Evolutionary conservation across 2,888 invertebrate genomes (phyloP).

Genomic region (Glaucopsyche alexis): DNA sequence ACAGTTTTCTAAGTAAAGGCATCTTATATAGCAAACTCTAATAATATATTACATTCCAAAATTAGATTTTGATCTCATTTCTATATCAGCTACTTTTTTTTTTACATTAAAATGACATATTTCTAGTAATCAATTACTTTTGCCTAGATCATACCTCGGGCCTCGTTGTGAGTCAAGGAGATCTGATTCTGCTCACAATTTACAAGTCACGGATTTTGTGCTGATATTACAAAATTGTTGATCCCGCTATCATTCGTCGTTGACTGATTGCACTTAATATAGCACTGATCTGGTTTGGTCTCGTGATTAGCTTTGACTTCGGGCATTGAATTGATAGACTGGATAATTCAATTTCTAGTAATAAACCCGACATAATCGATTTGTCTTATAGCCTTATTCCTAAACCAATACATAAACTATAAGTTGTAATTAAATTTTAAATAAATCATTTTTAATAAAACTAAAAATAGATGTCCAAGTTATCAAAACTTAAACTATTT

Average conservation of each 20-base stretch:
- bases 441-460: background rate
- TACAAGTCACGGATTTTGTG: slow-evolving; percentile 19
- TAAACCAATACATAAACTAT: too few species aligned
- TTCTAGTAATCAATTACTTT: background rate
- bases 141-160: background rate
- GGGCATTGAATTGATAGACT: background rate
- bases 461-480: background rate
- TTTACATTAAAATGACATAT: background rate
- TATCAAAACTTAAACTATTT: background rate
- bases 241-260: slow-evolving; percentile 19
- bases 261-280: slow-evolving; percentile 12
- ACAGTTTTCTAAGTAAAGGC: slow-evolving; percentile 18
- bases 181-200: slow-evolving; percentile 13
- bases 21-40: background rate
- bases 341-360: background rate
- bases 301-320: slow-evolving; percentile 5
- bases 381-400: background rate
- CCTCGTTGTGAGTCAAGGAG: background rate
- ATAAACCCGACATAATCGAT: background rate
- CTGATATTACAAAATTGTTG: slow-evolving; percentile 19
- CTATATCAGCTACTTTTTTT: background rate
- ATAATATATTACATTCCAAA: background rate
- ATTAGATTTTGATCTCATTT: background rate
- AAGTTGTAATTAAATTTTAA: too few species aligned
- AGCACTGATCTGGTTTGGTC: slow-evolving; percentile 3